Percentiles rank a stretch among this genome's conserved stretches.
These are phyloP conservation scores for Drosophila melanica DNA, from an alignment of 1,140 invertebrate genomes.

Conservation along the genomic window DNA sequence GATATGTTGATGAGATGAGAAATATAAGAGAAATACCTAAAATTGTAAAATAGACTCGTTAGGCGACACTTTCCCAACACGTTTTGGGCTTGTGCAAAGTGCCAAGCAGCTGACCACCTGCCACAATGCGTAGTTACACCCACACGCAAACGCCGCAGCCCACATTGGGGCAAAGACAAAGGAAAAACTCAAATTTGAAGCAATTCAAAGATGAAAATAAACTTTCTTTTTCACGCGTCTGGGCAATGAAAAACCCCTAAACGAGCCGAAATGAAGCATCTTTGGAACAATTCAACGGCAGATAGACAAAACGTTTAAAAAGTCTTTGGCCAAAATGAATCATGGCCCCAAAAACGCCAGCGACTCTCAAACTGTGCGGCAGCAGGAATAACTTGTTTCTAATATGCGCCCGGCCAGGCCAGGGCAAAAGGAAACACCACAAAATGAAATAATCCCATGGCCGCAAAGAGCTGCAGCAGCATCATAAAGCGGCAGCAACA, in stretches of 20 bases:
- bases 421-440: slow-evolving; percentile 79
- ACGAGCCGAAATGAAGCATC: slow-evolving; percentile 40
- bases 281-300: slow-evolving; percentile 54
- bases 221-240: slow-evolving; percentile 84
- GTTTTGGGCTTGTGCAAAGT: slow-evolving; percentile 40
- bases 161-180: slow-evolving; percentile 33
- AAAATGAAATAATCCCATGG: slow-evolving; percentile 84
- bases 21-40: slow-evolving; percentile 3
- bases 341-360: slow-evolving; percentile 57
- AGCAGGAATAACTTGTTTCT: slow-evolving; percentile 83
- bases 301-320: slow-evolving; percentile 32
- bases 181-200: slow-evolving; percentile 56
- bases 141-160: slow-evolving; percentile 56
- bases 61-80: slow-evolving; percentile 58
- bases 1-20: slow-evolving; percentile 52
- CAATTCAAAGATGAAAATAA: slow-evolving; percentile 55
- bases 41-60: slow-evolving; percentile 35
- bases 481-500: slow-evolving; percentile 16
- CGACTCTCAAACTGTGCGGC: slow-evolving; percentile 60
- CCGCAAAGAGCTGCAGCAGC: slow-evolving; percentile 49
- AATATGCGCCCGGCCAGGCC: slow-evolving; percentile 56
- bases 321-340: slow-evolving; percentile 61
- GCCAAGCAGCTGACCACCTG: slow-evolving; percentile 33
- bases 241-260: slow-evolving; percentile 57
- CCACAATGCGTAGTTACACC: slow-evolving; percentile 42